phyloP scores from a whole-genome alignment of 2,888 invertebrate genomes.

The Nesidiocoris tenuis region DNA sequence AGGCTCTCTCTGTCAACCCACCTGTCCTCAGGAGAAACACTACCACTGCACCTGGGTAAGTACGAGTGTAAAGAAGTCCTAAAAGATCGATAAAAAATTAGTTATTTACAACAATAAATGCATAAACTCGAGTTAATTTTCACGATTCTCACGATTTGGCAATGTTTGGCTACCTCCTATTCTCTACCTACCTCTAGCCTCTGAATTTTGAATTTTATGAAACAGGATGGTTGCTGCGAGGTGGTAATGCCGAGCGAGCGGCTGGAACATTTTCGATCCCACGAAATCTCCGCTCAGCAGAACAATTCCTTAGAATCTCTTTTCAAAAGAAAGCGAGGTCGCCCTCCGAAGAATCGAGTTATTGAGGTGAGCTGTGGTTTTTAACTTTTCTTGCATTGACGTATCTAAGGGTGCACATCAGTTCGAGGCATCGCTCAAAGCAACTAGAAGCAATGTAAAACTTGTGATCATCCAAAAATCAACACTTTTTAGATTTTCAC shows the following conservation, averaged over 20 bases:
- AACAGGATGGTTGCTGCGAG: slow-evolving; percentile 52
- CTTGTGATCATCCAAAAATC: too few species aligned
- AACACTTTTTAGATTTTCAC: not conserved
- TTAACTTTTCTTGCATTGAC: slow-evolving; percentile 52
- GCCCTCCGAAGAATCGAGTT: slow-evolving; percentile 94
- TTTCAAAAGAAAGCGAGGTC: slow-evolving; percentile 87
- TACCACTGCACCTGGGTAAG: slow-evolving; percentile 86
- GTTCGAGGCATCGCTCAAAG: too few species aligned
- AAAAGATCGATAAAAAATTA: not conserved
- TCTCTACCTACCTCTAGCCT: not conserved
- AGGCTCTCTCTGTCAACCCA: slow-evolving; percentile 58
- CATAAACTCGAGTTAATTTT: too few species aligned
- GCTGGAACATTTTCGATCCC: slow-evolving; percentile 51
- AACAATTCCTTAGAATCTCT: slow-evolving; percentile 87
- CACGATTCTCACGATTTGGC: too few species aligned
- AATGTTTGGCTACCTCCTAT: not conserved
- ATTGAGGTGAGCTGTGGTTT: slow-evolving; percentile 61
- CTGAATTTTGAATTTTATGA: too few species aligned
- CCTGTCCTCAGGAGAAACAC: slow-evolving; percentile 75
- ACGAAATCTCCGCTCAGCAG: slow-evolving; percentile 56
- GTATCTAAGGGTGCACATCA: too few species aligned
- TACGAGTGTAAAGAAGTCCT: slow-evolving; percentile 1
- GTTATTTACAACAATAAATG: too few species aligned
- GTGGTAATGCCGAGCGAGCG: slow-evolving; percentile 51
- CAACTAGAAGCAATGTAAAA: too few species aligned